These are phyloP conservation scores for Lathamus discolor DNA, from an alignment of 2,113 vertebrate species.

Conservation along the genomic window DNA sequence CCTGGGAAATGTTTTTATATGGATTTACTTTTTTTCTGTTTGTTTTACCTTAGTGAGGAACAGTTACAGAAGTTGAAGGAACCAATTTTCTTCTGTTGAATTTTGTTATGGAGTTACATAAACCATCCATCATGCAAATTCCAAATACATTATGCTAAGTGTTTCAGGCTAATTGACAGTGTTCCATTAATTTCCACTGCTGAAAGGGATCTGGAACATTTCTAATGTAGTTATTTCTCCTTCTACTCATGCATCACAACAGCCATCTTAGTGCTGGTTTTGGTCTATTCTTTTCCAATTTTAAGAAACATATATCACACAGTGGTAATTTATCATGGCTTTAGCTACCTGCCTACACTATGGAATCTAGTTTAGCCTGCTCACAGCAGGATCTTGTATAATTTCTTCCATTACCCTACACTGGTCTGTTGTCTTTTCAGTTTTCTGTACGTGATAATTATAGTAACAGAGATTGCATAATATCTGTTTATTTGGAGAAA, in stretches of 20 bases:
- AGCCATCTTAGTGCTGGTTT: not conserved
- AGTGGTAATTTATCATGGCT: constrained; percentile 3
- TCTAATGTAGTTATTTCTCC: constrained; percentile 17
- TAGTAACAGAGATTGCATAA: not conserved
- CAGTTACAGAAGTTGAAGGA: not conserved
- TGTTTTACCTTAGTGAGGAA: not conserved
- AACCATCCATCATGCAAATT: constrained; percentile 18
- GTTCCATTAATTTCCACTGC: constrained; percentile 25
- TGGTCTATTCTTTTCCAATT: constrained; percentile 15
- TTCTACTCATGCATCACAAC: not conserved
- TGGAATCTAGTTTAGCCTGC: not conserved
- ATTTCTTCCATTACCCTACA: not conserved
- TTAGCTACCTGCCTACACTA: not conserved
- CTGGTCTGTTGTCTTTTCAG: not conserved
- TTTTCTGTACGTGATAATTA: not conserved
- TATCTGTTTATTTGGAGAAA: not conserved
- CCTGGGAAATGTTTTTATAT: not conserved
- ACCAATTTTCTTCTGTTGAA: not conserved
- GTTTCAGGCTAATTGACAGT: constrained; percentile 36
- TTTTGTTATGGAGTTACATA: not conserved
- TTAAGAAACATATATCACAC: not conserved
- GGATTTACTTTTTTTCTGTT: not conserved
- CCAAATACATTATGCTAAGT: constrained; percentile 6
- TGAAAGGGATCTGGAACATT: constrained; percentile 19
- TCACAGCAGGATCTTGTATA: not conserved